Percentiles rank a stretch among this genome's conserved stretches.
phyloP scores from a whole-genome alignment of 2,797 vertebrate species.

The Manis crassicaudata region DNA sequence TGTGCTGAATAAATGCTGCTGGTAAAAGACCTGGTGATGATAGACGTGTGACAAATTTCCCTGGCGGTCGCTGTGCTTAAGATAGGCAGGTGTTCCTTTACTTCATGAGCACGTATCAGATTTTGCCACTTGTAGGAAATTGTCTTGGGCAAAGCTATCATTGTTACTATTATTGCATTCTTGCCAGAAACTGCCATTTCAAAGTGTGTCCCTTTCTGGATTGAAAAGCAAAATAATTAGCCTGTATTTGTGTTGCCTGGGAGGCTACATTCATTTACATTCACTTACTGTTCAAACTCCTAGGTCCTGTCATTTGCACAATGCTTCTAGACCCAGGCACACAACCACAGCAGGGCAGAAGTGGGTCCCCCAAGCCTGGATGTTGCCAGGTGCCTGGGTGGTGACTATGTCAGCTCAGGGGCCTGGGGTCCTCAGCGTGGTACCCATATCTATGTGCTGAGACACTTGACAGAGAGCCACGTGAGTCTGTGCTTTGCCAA shows the following conservation, averaged over 20 bases:
- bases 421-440: neutral
- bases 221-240: constrained; percentile 82
- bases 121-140: constrained; percentile 74
- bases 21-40: constrained; percentile 8
- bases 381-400: constrained; percentile 28
- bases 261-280: constrained; percentile 78
- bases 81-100: neutral
- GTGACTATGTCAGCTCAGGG: neutral
- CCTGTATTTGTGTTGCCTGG: constrained; percentile 74
- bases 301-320: constrained; percentile 68
- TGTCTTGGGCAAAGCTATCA: constrained; percentile 75
- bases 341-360: neutral
- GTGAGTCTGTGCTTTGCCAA: neutral
- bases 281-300: constrained; percentile 74
- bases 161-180: constrained; percentile 62
- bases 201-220: constrained; percentile 66
- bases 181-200: constrained; percentile 66
- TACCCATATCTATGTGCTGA: neutral
- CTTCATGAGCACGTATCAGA: constrained; percentile 45
- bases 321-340: constrained; percentile 33
- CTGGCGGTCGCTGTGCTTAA: constrained; percentile 26
- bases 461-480: neutral
- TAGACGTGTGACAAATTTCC: neutral
- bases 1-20: constrained; percentile 11
- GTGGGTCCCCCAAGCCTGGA: neutral